Conservation (phyloP, 2,797 vertebrate genomes). For the Ctenopoma kingsleyae region DNA sequence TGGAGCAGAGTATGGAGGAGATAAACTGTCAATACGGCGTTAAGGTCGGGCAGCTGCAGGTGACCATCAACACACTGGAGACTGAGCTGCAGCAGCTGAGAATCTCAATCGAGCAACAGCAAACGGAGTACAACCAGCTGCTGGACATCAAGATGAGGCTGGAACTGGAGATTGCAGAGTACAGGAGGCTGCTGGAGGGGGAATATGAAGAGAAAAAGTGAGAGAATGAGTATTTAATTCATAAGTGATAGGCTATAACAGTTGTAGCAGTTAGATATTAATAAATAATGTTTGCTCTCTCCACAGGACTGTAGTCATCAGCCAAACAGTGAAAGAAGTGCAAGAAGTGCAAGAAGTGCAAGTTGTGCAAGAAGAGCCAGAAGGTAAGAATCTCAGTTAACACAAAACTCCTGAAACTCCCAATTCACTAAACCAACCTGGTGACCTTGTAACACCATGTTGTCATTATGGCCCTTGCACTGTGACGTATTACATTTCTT, state of each 20-base stretch:
- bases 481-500: background rate
- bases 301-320: conserved; percentile 55
- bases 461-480: background rate
- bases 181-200: conserved; percentile 90
- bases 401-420: too few species aligned
- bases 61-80: conserved; percentile 66
- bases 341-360: background rate
- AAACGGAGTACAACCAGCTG: conserved; percentile 82
- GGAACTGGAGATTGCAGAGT: conserved; percentile 91
- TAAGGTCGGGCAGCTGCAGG: conserved; percentile 71
- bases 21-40: conserved; percentile 10
- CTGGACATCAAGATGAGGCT: conserved; percentile 90
- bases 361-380: background rate
- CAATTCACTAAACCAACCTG: background rate
- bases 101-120: conserved; percentile 64
- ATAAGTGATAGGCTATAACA: background rate
- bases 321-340: conserved; percentile 36
- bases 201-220: conserved; percentile 42
- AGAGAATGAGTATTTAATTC: background rate
- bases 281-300: background rate
- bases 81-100: conserved; percentile 67
- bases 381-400: conserved; percentile 52
- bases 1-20: conserved; percentile 52
- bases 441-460: background rate
- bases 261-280: background rate